These are phyloP conservation scores for Hedychridium roseum DNA, from an alignment of 2,888 invertebrate genomes.

Conservation along the genomic window DNA sequence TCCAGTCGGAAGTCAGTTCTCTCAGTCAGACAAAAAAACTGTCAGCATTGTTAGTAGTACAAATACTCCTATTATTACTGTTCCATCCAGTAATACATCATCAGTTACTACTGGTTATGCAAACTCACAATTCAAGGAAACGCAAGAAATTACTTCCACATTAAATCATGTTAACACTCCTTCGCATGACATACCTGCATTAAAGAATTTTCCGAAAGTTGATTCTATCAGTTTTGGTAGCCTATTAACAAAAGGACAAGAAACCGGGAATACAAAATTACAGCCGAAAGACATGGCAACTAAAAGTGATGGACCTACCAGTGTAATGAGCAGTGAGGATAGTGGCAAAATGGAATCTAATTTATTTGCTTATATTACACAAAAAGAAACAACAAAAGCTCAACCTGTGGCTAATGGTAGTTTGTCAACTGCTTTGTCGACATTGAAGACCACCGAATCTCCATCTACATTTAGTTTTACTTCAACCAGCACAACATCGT, in stretches of 20 bases:
- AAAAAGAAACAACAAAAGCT: too few relatives aligned
- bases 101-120: slow-evolving; percentile 5
- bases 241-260: slow-evolving; percentile 25
- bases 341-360: slow-evolving; percentile 16
- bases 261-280: slow-evolving; percentile 12
- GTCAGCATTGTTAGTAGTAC: too few relatives aligned
- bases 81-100: too few relatives aligned
- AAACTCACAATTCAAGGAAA: slow-evolving; percentile 26
- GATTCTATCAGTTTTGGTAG: slow-evolving; percentile 34
- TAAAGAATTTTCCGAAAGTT: slow-evolving; percentile 28
- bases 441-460: slow-evolving; percentile 14
- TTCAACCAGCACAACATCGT: slow-evolving; percentile 8
- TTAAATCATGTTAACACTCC: slow-evolving; percentile 20
- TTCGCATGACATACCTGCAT: background rate
- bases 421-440: slow-evolving; percentile 3
- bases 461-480: slow-evolving; percentile 26
- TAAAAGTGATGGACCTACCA: too few relatives aligned
- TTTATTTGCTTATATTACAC: slow-evolving; percentile 16
- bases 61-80: too few relatives aligned
- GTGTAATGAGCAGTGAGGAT: slow-evolving; percentile 18
- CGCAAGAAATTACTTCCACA: slow-evolving; percentile 21
- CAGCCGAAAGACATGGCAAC: slow-evolving; percentile 14
- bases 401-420: too few relatives aligned
- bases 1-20: slow-evolving; percentile 23
- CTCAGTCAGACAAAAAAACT: slow-evolving; percentile 33